phyloP scores from a whole-genome alignment of 2,113 vertebrate species.

The Rhagologus leucostigma region DNA sequence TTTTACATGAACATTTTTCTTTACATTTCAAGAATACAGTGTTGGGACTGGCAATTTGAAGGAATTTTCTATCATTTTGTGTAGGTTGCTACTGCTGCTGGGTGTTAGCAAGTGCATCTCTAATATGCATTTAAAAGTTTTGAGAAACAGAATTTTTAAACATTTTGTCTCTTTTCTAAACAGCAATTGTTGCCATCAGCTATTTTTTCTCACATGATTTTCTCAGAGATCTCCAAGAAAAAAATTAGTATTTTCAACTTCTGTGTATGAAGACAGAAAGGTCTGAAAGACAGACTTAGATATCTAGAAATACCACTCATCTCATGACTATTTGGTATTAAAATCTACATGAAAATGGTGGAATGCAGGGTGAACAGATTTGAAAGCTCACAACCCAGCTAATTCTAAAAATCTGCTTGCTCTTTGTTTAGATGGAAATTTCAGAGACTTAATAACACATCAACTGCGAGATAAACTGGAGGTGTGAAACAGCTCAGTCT shows the following conservation, averaged over 20 bases:
- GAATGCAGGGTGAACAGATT: constrained; percentile 44
- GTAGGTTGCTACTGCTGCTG: constrained; percentile 39
- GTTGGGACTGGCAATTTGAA: not conserved
- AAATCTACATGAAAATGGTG: not conserved
- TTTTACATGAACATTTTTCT: not conserved
- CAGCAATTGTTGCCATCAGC: constrained; percentile 17
- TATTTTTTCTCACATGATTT: constrained; percentile 16
- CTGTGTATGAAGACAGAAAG: not conserved
- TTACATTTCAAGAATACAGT: not conserved
- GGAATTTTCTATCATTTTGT: constrained; percentile 25
- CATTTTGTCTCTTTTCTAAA: constrained; percentile 11
- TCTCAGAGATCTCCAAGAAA: not conserved
- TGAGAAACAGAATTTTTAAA: constrained; percentile 12
- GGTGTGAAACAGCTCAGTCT: constrained; percentile 42
- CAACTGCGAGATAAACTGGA: not conserved
- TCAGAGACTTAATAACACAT: constrained; percentile 41
- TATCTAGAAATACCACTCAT: constrained; percentile 35
- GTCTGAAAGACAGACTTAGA: constrained; percentile 13
- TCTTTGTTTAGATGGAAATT: constrained; percentile 65
- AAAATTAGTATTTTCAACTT: constrained; percentile 11
- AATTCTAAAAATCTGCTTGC: constrained; percentile 40
- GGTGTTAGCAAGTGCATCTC: constrained; percentile 44
- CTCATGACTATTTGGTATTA: constrained; percentile 5
- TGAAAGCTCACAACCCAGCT: constrained; percentile 39
- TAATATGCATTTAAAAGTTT: constrained; percentile 17